These are phyloP conservation scores for Ganaspis sp. DNA, from an alignment of 1,140 invertebrate species.

Conservation along the genomic window DNA sequence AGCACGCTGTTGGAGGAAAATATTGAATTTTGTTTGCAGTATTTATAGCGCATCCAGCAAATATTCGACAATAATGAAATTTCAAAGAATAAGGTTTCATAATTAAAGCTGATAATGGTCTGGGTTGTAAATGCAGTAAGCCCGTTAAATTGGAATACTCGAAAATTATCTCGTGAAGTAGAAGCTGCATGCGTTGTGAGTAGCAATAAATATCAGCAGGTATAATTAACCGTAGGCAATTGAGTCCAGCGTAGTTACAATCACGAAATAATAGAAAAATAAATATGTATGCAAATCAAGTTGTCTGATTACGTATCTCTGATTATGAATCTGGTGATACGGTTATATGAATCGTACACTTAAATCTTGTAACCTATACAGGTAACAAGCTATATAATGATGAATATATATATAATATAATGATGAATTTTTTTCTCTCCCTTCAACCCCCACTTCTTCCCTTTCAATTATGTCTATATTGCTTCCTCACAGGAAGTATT, in stretches of 20 bases:
- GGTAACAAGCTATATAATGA: background rate
- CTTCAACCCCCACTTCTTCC: no score
- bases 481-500: no score
- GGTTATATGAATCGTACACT: background rate
- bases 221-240: constrained; percentile 1
- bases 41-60: background rate
- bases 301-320: background rate
- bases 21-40: background rate
- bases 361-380: background rate
- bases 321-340: background rate
- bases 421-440: no score
- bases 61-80: background rate
- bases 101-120: background rate
- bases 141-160: background rate
- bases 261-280: background rate
- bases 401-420: no score
- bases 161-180: background rate
- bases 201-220: background rate
- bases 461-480: no score
- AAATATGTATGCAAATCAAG: background rate
- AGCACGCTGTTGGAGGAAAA: no score
- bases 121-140: background rate
- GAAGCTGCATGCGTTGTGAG: background rate
- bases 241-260: background rate
- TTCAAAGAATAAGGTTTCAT: background rate